Evolutionary conservation across 2,113 vertebrate genomes (phyloP).

Genomic region (Columba livia): DNA sequence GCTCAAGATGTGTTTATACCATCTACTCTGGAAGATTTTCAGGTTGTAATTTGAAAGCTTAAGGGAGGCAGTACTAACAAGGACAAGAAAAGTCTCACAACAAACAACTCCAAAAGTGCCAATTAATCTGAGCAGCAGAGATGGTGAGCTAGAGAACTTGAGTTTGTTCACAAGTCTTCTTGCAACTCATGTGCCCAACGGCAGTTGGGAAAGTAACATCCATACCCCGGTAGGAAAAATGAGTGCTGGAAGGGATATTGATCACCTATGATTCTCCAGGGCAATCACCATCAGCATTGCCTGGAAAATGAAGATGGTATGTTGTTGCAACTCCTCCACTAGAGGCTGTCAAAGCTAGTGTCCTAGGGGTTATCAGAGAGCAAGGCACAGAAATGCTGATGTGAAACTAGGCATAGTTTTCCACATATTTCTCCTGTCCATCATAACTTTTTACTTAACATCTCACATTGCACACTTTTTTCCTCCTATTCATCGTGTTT

Average conservation of each 20-base stretch:
- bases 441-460: background rate
- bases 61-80: background rate
- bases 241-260: background rate
- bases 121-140: background rate
- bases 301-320: background rate
- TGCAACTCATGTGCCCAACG: fast-evolving
- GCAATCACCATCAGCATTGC: too few species aligned
- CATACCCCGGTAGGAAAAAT: background rate
- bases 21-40: background rate
- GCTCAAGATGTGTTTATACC: background rate
- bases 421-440: background rate
- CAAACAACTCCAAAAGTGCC: background rate
- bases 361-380: background rate
- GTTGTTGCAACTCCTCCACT: background rate
- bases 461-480: background rate
- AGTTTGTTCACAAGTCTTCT: background rate
- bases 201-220: background rate
- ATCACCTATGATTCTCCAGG: background rate
- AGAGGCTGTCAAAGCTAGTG: background rate
- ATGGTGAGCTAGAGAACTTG: background rate
- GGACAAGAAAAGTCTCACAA: background rate
- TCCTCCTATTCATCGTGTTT: background rate
- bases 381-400: background rate
- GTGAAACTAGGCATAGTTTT: background rate
- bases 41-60: background rate